Evolutionary conservation across 2,797 vertebrate genomes (phyloP), one percentile per base, ranked within the genome.

Genomic region (Trachops cirrhosus): DNA sequence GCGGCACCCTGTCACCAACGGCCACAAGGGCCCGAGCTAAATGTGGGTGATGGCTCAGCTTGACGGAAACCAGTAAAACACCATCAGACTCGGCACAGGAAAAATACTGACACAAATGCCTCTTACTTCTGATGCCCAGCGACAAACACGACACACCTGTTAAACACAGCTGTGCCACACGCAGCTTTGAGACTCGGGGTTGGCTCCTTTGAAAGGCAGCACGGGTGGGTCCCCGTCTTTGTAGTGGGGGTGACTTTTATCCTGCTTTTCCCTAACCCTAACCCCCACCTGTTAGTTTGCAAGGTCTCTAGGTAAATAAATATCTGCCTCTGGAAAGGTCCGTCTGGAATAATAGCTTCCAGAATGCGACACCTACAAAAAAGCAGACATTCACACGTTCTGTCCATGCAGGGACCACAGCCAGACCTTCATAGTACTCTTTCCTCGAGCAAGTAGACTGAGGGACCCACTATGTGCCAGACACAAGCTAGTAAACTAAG

Each of bases 191-290:
- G 44, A 93, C 78, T 44, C 89, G 77, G 15, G 5, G 29, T 41
- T 86, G 75, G 89, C 71, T 94, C 90, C 57, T 85, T 75, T 41
- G 44, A 90, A 93, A 77, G 16, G 22, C 68, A 88, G 44, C 39
- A 68, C 68, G 54, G 12, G n/a, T 37, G 22, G 9, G 16, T 39
- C 46, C 50, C 12, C 67, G 44, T 78, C 68, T 82, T 50, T 29
- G 4, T 15, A 39, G 70, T 21, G 39, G 37, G 29, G 22, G 3
- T 19, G 1, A 11, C 9, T 39, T 50, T 70, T 82, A 74, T 37
- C 57, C 52, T 46, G 21, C n/a, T n/a, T 83, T 80, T 68, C 70
- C 37, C 62, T 64, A 16, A 64, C 62, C 59, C 62, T n/a, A 7
- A n/a, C 62, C 32, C 59, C 26, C 14, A 73, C n/a, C 48, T 3